Base-by-base conservation (phyloP, 2,888 invertebrate genomes). In the Drosophila diplacantha region DNA sequence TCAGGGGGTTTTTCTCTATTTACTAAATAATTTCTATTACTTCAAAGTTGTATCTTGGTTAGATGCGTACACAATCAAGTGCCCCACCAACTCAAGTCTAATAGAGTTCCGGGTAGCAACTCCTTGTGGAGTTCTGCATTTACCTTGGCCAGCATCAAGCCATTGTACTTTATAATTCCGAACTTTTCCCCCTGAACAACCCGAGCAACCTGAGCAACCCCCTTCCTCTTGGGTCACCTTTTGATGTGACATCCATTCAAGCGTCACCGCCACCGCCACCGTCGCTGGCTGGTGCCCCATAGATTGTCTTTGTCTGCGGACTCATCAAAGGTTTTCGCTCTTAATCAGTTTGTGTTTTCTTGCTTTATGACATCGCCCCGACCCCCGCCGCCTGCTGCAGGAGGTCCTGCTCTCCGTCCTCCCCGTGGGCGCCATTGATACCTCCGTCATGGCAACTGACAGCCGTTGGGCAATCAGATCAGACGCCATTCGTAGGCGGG, bases 401-500 rank as follows among this genome's bases (percentile, higher is more conserved):
- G n/a, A n/a, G n/a, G 2, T 44, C 29, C 26, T 39, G 9, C 35
- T 18, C 26, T 0, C 29, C 1, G 24, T 12, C 14, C 34, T 35
- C 46, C 34, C 29, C 37, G 58, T 16, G 47, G 60, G 58, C 46
- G 41, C 29, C 60, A 60, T 58, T 58, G 49, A 60, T 47, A 43
- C 59, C 35, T 39, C 22, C 46, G 34, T 47, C 60, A 49, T 60
- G 60, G 58, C 39, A 60, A 41, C 60, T 60, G 58, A 43, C 58
- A 50, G 39, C 50, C 41, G 61, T 22, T 47, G 49, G 64, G 54
- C 64, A 69, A 69, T 60, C 58, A 79, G 78, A 84, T 50, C 60
- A 49, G 60, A 49, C 47, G 58, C 47, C 60, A 35, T 29, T 39
- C 31, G 56, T 38, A 20, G 39, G 39, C n/a, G 53, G 57, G 18